Evolutionary conservation across 2,113 vertebrate species (phyloP).

Genomic region (Brienomyrus longianalis): DNA sequence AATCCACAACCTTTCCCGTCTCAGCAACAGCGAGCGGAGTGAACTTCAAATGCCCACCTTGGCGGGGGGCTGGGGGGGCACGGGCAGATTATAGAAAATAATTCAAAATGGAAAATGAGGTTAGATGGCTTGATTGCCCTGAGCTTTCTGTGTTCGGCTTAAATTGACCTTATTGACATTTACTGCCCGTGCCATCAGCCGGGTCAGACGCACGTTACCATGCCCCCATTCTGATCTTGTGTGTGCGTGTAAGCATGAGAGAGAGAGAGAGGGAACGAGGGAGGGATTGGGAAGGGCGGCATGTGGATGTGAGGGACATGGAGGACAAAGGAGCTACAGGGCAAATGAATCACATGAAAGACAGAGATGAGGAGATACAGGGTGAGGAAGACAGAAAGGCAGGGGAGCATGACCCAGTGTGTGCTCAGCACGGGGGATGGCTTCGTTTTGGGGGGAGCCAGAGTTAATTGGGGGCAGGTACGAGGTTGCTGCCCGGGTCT

Average conservation of each 20-base stretch:
- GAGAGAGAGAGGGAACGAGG: slow-evolving; percentile 8
- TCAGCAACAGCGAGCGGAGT: not conserved
- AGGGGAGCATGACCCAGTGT: not conserved
- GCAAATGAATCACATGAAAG: not conserved
- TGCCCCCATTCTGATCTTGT: not conserved
- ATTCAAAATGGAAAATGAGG: slow-evolving; percentile 39
- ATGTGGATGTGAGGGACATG: not conserved
- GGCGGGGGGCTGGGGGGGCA: no score
- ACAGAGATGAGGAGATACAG: slow-evolving; percentile 12
- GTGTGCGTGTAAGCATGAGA: not conserved
- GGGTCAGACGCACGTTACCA: not conserved
- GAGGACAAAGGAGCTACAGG: not conserved
- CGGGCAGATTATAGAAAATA: slow-evolving; percentile 6
- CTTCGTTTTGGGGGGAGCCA: not conserved
- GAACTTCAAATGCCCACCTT: not conserved
- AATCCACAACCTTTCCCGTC: not conserved
- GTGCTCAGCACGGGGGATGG: not conserved
- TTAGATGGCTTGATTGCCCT: slow-evolving; percentile 45
- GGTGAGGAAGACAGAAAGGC: not conserved
- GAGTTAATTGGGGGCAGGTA: not conserved
- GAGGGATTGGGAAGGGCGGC: slow-evolving; percentile 12
- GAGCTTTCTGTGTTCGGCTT: slow-evolving; percentile 40
- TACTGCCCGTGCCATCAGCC: slow-evolving; percentile 41
- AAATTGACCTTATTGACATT: slow-evolving; percentile 53
- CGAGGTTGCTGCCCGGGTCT: not conserved